These are phyloP conservation scores for Gymnorhina tibicen DNA, from an alignment of 2,113 vertebrate genomes.

Conservation along the genomic window DNA sequence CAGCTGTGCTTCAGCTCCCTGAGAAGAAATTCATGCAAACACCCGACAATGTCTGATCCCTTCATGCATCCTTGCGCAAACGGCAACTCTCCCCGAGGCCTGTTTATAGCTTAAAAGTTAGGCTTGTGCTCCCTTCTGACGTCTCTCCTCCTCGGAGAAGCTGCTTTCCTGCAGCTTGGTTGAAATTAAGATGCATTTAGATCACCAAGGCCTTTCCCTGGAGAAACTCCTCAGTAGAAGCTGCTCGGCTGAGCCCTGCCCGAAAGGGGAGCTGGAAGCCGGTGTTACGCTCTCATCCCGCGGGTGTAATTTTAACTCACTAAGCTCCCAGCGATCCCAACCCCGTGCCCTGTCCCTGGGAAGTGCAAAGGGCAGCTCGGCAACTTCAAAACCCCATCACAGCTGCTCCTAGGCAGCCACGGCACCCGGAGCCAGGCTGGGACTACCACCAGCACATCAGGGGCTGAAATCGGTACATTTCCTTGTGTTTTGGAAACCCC, in stretches of 20 bases:
- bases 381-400: neutral
- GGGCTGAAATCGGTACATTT: fast-evolving
- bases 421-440: neutral
- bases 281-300: neutral
- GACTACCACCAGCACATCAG: neutral
- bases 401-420: neutral
- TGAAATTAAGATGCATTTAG: neutral
- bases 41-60: neutral
- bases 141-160: neutral
- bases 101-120: neutral
- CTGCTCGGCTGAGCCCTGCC: neutral
- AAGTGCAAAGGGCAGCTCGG: neutral
- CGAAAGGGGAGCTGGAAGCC: neutral
- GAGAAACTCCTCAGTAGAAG: neutral
- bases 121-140: neutral
- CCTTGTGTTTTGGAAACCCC: fast-evolving
- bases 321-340: neutral
- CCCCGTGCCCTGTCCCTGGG: neutral
- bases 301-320: neutral
- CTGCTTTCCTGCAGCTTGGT: neutral
- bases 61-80: fast-evolving
- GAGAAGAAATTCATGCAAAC: neutral
- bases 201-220: neutral
- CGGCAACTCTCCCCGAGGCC: neutral
- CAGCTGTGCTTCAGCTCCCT: neutral